phyloP scores from a whole-genome alignment of 1,140 invertebrate species.

The Panulirus ornatus region DNA sequence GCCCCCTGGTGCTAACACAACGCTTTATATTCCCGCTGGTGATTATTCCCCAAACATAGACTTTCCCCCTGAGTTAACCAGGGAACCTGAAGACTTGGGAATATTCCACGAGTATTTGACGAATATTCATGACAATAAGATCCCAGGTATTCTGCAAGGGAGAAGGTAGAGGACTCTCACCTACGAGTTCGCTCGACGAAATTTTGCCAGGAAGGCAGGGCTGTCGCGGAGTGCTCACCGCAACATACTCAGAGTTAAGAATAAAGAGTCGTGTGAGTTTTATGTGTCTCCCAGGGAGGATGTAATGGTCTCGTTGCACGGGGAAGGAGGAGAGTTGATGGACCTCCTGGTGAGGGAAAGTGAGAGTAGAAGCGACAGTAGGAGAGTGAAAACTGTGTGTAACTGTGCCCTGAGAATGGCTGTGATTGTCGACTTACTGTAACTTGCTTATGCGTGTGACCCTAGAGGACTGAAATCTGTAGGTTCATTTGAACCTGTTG shows the following conservation, averaged over 20 bases:
- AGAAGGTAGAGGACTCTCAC: too few relatives aligned
- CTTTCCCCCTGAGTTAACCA: not conserved
- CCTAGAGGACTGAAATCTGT: too few relatives aligned
- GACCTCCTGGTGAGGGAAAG: not conserved
- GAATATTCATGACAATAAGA: constrained; percentile 22
- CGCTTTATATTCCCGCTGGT: not conserved
- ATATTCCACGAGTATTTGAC: constrained; percentile 20
- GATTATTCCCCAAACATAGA: constrained; percentile 44
- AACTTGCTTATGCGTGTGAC: too few relatives aligned
- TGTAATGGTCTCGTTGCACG: not conserved
- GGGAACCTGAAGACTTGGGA: not conserved
- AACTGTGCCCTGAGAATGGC: not conserved
- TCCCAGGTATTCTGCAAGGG: constrained; percentile 40
- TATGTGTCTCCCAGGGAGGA: not conserved
- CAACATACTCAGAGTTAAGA: not conserved
- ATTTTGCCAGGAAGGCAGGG: too few relatives aligned
- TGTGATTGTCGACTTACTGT: not conserved
- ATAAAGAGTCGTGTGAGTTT: too few relatives aligned
- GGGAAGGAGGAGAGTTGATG: constrained; percentile 22
- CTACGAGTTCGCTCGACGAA: too few relatives aligned
- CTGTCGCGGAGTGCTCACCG: too few relatives aligned
- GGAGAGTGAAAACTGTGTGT: not conserved
- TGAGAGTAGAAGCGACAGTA: not conserved
- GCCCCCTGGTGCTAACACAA: too few relatives aligned
- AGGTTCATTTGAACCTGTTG: too few relatives aligned